Percentiles rank a stretch among this genome's conserved stretches.
These are phyloP conservation scores for Amblyraja radiata DNA, from an alignment of 2,797 vertebrate genomes.

Conservation along the genomic window DNA sequence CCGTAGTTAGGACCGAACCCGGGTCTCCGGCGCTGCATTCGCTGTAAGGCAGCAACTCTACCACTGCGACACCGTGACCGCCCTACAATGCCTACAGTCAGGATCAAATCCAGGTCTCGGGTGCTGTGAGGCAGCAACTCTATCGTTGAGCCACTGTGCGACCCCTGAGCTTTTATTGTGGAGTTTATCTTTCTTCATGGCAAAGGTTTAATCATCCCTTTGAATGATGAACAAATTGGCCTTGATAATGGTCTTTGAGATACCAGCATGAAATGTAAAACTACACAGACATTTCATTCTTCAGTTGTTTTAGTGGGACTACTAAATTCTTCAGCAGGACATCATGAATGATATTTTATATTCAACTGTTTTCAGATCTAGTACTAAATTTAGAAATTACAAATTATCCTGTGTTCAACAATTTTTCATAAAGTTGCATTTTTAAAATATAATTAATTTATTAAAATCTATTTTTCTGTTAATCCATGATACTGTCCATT, in stretches of 20 bases:
- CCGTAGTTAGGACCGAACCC: no score
- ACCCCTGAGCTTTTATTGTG: constrained; percentile 33
- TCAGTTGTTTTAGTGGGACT: neutral
- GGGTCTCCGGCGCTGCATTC: no score
- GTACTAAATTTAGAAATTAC: neutral
- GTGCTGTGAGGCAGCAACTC: no score
- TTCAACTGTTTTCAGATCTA: neutral
- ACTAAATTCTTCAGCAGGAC: neutral
- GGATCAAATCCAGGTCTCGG: no score
- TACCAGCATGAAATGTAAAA: neutral
- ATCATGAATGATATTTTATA: neutral
- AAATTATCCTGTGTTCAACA: neutral
- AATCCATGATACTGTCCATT: neutral
- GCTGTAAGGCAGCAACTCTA: no score
- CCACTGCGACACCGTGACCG: no score
- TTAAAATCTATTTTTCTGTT: neutral
- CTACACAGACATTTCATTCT: neutral
- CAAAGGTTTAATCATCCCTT: neutral
- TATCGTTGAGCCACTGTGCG: no score
- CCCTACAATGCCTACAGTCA: no score
- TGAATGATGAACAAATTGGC: neutral
- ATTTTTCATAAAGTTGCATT: neutral
- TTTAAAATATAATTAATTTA: neutral
- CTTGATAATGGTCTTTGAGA: neutral
- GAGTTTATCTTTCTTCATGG: neutral